Base-by-base conservation (phyloP, 2,797 vertebrate species). In the Poecilia velifera region DNA sequence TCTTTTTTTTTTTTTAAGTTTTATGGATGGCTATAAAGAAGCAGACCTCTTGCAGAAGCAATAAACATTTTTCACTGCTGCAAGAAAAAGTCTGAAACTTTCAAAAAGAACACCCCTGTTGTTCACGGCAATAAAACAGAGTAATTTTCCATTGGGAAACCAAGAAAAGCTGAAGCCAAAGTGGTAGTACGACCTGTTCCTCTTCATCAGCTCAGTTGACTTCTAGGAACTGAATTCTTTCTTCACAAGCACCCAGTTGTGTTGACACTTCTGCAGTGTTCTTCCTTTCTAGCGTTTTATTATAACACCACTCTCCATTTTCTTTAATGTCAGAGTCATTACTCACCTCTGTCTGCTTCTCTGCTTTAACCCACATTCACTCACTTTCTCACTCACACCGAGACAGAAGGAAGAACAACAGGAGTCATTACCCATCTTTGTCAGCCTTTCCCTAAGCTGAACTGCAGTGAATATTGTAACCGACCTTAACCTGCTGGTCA, bases 341-440 rank as follows among this genome's bases (percentile, higher is more conserved):
- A 81, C 80, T 79, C 77, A 62, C 77, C 64, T 70, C 47, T 80
- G 73, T 73, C 76, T 72, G 41, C 76, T 68, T 39, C 51, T 57
- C 34, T 77, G 53, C 79, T 47, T 74, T 75, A 76, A 25, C 79
- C 88, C 74, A 74, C 85, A 83, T 78, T 79, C 74, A 76, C 77
- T 80, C 34, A 64, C 72, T 82, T 39, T 71, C 73, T 49, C 68
- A 77, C 72, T 45, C 80, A 84, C 57, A 57, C 71, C 14, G 70
- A 79, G 45, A 87, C 82, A 88, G 90, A 83, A 73, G 78, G 36
- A 81, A 82, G 80, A 86, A 87, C 66, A 89, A 85, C 81, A 88
- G 53, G 77, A 87, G 81, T 87, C 89, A 25, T 45, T 70, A 49
- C 66, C 80, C 39, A 77, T 89, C 76, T 82, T 73, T 64, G 1